Base-by-base conservation (phyloP, 2,888 invertebrate genomes). In the Xanthorhoe spadicearia region DNA sequence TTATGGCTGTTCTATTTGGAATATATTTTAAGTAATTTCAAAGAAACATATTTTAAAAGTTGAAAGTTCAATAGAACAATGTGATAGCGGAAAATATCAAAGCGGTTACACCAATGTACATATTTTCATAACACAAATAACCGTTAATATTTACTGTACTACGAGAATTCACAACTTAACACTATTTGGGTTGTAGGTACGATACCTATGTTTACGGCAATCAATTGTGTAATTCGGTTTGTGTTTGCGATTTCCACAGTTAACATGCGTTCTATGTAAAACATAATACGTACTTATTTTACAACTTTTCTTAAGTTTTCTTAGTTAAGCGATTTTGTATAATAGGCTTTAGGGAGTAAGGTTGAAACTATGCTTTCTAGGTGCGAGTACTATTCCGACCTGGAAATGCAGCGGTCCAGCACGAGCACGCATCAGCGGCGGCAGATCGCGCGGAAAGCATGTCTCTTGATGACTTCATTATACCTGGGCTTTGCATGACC, bases 361-460 rank as follows among this genome's bases (percentile, higher is more conserved):
- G 52, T 60, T 60, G 55, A 52, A 56, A 48, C 56, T 63, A 38
- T 23, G 57, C 38, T 68, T 64, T 68, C 57, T 43, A 61, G 49
- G 49, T 61, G 64, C n/a, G 43, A 43, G 68, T 69, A 66, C 59
- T 63, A 61, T 67, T 58, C 68, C 74, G 82, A 80, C 85, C 85
- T 78, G 80, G 80, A 85, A 85, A 83, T 54, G 74, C 85, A 77
- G 70, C 72, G 77, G 83, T 76, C 83, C 84, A 83, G 77, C 76
- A 78, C 80, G 75, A 57, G 71, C 73, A 82, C 79, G 84, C 80
- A 79, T 77, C 82, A 80, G 78, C 81, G 79, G 77, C 72, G 71
- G 74, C 74, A 77, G 83, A 83, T 83, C 80, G 81, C 77, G 82
- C 83, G 84, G 83, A 85, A 86, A 85, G 73, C 75, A 76, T 78